Base-by-base conservation (phyloP, 2,113 vertebrate genomes). In the Vidua chalybeata region DNA sequence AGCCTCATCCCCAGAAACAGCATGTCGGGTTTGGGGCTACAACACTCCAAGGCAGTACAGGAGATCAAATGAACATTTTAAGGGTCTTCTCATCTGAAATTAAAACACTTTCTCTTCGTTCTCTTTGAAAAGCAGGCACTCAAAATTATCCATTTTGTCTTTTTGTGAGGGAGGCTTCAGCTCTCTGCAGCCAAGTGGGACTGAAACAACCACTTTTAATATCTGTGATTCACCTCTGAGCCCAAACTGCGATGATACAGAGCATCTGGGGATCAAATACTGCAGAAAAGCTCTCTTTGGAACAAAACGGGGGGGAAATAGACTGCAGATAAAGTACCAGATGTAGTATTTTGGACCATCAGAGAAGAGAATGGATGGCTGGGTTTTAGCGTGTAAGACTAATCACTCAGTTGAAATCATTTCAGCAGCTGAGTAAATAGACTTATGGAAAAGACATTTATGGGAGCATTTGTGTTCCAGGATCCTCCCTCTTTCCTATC, bases 371-470 rank as follows among this genome's bases (percentile, higher is more conserved):
- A 84, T 10, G 67, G 77, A 64, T 10, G 68, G 55, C 46, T 71
- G 11, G 49, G 58, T 56, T 91, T 95, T 84, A 94, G 87, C 87
- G 18, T 37, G 54, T 87, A 58, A 85, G 71, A 66, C 81, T 74
- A 55, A 92, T 89, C 79, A 74, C 79, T 87, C 76, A 22, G 83
- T 21, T 67, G 92, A 80, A 93, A 89, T 83, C 26, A 86, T 80
- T 68, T 91, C 90, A 62, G 87, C 96, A 96, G 96, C 93, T 96
- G 96, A 96, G 89, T 77, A 91, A 96, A 96, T 15, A 96, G 77
- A 64, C 62, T 27, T 62, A 73, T 2, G 27, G 84, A 89, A 95
- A 85, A 91, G 87, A 91, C 94, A 79, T 94, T 94, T 89, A 69
- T n/a, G 93, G 93, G 75, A 58, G 63, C 72, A 13, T 76, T 80